A percentile compares a stretch with the other conserved stretches of the same genome.
These are phyloP conservation scores for Noturus placidus DNA, from an alignment of 2,113 vertebrate species.

Conservation along the genomic window DNA sequence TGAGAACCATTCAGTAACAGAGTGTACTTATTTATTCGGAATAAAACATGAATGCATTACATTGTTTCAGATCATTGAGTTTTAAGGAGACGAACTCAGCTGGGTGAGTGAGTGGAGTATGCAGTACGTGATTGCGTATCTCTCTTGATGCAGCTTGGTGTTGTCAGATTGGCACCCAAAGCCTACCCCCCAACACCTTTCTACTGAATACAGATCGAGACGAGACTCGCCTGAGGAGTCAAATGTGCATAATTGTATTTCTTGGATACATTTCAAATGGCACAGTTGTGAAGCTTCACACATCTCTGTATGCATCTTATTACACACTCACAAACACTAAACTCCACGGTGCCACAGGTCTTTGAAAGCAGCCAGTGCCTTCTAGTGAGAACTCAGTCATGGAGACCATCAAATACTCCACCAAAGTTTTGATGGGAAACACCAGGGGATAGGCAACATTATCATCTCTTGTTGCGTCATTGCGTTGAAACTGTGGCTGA, in stretches of 20 bases:
- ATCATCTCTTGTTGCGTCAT: constrained; percentile 43
- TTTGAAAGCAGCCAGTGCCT: constrained; percentile 34
- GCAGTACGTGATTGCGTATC: not conserved
- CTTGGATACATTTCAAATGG: constrained; percentile 50
- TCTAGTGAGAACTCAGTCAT: constrained; percentile 53
- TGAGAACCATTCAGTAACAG: not conserved
- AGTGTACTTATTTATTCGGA: constrained; percentile 3
- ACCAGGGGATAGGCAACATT: constrained; percentile 43
- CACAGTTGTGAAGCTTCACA: constrained; percentile 9
- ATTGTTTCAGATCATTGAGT: constrained; percentile 9
- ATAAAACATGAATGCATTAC: not conserved
- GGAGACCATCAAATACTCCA: constrained; percentile 57
- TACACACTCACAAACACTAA: constrained; percentile 12
- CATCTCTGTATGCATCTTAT: constrained; percentile 23
- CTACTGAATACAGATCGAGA: constrained; percentile 11
- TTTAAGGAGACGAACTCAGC: not conserved
- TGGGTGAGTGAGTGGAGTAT: not conserved
- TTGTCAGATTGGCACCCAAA: constrained; percentile 15
- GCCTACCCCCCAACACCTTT: not conserved
- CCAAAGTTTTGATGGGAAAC: constrained; percentile 56
- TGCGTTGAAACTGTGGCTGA: constrained; percentile 12
- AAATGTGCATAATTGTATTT: constrained; percentile 53
- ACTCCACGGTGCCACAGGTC: constrained; percentile 38
- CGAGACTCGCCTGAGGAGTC: constrained; percentile 32
- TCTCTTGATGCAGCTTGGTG: constrained; percentile 8